A percentile compares a stretch with the other conserved stretches of the same genome.
phyloP scores from a whole-genome alignment of 2,888 invertebrate species.

The Cryptocheilus praepositus region DNA sequence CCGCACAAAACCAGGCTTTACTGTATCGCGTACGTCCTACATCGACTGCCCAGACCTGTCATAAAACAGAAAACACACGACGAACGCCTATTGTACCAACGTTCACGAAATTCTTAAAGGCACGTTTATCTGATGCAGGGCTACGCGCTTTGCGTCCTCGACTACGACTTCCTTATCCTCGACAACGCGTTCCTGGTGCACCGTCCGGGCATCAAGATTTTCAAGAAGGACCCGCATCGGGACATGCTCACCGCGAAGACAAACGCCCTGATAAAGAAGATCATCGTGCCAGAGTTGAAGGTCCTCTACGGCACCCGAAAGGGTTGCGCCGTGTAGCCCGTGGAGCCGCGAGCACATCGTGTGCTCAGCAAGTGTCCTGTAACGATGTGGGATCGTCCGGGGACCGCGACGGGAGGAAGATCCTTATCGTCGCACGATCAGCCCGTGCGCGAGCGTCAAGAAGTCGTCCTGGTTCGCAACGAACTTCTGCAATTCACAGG shows the following conservation, averaged over 20 bases:
- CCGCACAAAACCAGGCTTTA: no score
- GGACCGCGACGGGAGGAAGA: not conserved
- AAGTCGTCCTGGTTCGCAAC: not conserved
- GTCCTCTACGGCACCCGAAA: slow-evolving; percentile 87
- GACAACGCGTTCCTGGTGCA: slow-evolving; percentile 96
- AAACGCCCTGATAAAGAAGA: slow-evolving; percentile 84
- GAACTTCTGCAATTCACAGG: slow-evolving; percentile 12
- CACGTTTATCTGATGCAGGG: slow-evolving; percentile 78
- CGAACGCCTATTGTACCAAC: no score
- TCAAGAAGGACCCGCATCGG: slow-evolving; percentile 86
- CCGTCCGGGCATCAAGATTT: slow-evolving; percentile 92
- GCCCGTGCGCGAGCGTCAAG: no score
- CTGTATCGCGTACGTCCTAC: no score
- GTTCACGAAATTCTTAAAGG: no score
- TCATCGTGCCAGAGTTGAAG: slow-evolving; percentile 90
- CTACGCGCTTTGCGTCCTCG: slow-evolving; percentile 90
- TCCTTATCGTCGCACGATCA: not conserved
- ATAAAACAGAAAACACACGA: no score
- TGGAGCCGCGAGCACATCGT: slow-evolving; percentile 39
- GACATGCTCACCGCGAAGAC: slow-evolving; percentile 86
- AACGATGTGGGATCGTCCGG: not conserved
- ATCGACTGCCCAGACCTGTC: no score
- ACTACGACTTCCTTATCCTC: slow-evolving; percentile 94
- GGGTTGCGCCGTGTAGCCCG: slow-evolving; percentile 86
- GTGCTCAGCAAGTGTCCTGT: slow-evolving; percentile 35